Evolutionary conservation across 2,888 invertebrate species (phyloP).

Genomic region (Pollenia angustigena): DNA sequence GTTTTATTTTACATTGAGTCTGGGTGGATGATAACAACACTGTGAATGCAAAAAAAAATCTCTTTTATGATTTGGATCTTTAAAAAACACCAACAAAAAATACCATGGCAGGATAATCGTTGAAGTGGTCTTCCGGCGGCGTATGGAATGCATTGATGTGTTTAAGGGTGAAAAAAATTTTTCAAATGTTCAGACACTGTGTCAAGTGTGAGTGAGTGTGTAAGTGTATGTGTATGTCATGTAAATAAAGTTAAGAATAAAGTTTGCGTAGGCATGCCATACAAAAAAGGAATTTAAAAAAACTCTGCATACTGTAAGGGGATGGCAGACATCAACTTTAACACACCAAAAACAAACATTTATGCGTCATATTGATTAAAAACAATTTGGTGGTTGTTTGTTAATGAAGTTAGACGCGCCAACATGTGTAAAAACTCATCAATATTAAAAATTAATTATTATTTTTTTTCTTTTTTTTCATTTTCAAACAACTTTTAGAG

Average conservation of each 20-base stretch:
- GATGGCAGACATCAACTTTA: constrained; percentile 41
- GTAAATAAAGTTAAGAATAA: constrained; percentile 43
- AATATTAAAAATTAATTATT: constrained; percentile 27
- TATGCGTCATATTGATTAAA: constrained; percentile 5
- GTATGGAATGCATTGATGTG: constrained; percentile 47
- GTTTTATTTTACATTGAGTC: constrained; percentile 30
- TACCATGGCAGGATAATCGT: background rate
- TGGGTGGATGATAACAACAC: constrained; percentile 11
- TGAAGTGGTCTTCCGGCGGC: constrained; percentile 43
- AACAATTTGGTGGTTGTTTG: constrained; percentile 39
- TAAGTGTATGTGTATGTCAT: background rate
- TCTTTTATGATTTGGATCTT: constrained; percentile 49
- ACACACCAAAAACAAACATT: background rate
- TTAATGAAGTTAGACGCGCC: constrained; percentile 37
- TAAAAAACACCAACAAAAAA: constrained; percentile 21
- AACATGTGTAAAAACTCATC: constrained; percentile 16
- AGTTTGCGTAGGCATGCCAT: constrained; percentile 50
- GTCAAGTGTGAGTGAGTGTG: constrained; percentile 54
- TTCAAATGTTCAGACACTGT: constrained; percentile 54
- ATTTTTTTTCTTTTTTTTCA: constrained; percentile 16
- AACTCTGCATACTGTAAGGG: constrained; percentile 42
- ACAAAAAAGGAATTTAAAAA: constrained; percentile 49
- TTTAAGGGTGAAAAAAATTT: constrained; percentile 46
- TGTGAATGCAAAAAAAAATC: constrained; percentile 11
- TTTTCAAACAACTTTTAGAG: constrained; percentile 5